These are phyloP conservation scores for Bovichtus variegatus DNA, from an alignment of 2,797 vertebrate species.

Conservation along the genomic window DNA sequence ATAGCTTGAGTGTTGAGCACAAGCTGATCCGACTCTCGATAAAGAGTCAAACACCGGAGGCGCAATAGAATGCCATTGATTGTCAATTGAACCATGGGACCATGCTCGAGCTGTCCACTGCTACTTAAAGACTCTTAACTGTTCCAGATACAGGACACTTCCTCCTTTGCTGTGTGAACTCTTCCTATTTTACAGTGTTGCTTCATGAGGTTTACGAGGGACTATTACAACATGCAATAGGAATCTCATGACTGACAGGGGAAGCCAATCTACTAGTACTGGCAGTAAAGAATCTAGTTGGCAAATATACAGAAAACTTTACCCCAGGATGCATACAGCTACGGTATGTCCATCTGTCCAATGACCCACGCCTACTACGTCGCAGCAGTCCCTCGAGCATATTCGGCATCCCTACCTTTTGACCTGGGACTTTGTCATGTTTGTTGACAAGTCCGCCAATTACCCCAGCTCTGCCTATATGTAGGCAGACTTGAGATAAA, in stretches of 20 bases:
- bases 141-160: no score
- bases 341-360: not conserved
- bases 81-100: slow-evolving; percentile 13
- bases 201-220: not conserved
- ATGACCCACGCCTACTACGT: not conserved
- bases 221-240: not conserved
- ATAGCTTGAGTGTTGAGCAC: no score
- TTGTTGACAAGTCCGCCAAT: not conserved
- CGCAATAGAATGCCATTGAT: not conserved
- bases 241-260: not conserved
- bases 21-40: no score
- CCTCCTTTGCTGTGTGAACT: not conserved
- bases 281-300: not conserved
- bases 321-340: not conserved
- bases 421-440: not conserved
- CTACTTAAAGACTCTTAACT: not conserved
- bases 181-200: not conserved
- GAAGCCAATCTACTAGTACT: not conserved
- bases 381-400: not conserved
- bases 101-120: no score
- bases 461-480: not conserved
- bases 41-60: not conserved
- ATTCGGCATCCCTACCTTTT: not conserved
- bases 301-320: not conserved
- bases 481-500: not conserved